Conservation (phyloP, 2,113 vertebrate species). For the Ranitomeya variabilis region DNA sequence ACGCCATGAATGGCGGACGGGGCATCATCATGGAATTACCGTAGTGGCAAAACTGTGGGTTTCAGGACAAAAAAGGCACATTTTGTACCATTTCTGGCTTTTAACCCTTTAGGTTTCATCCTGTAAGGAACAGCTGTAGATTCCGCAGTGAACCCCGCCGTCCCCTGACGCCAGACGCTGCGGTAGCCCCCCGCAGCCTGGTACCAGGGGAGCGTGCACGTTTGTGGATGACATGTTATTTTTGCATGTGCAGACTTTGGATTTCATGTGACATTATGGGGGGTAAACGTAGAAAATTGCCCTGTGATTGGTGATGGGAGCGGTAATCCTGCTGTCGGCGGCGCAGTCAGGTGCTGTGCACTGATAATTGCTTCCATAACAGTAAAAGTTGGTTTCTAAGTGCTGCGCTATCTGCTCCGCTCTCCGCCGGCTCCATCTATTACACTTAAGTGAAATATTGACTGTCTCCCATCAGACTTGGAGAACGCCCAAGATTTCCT, state of each 20-base stretch:
- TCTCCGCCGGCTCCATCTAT: not conserved
- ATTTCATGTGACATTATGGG: not conserved
- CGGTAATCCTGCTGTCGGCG: not conserved
- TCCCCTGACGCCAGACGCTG: too few relatives aligned
- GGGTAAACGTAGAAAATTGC: not conserved
- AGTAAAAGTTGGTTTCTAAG: not conserved
- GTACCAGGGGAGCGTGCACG: too few relatives aligned
- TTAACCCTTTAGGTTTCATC: too few relatives aligned
- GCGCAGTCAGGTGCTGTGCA: not conserved
- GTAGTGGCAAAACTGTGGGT: too few relatives aligned
- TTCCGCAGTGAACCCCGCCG: too few relatives aligned
- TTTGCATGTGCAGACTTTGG: not conserved
- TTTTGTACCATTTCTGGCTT: too few relatives aligned
- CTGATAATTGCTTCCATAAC: constrained; percentile 24
- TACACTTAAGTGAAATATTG: constrained; percentile 44
- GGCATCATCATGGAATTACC: too few relatives aligned
- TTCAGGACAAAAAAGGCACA: too few relatives aligned
- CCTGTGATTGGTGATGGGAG: not conserved
- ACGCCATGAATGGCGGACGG: too few relatives aligned
- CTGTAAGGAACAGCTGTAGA: too few relatives aligned
- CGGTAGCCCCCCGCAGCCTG: too few relatives aligned
- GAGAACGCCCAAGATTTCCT: not conserved
- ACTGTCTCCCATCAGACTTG: constrained; percentile 12
- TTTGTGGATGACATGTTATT: too few relatives aligned
- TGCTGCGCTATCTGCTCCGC: not conserved